Evolutionary conservation across 2,113 vertebrate genomes (phyloP).

Genomic region (Desmodus rotundus): DNA sequence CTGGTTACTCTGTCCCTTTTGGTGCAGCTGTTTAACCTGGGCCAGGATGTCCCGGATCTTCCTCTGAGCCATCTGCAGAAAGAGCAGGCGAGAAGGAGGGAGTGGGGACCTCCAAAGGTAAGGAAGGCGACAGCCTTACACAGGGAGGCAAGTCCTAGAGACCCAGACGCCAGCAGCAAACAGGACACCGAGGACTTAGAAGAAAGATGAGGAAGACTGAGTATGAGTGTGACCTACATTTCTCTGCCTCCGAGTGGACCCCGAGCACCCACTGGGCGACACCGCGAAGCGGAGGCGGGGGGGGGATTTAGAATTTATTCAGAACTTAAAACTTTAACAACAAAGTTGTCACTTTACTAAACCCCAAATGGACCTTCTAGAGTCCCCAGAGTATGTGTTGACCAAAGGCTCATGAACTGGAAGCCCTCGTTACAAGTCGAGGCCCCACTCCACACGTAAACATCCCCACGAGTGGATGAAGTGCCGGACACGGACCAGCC

Average conservation of each 20-base stretch:
- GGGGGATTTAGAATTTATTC: neutral
- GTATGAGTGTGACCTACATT: rapidly evolving
- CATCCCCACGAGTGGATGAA: neutral
- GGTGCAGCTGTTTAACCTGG: conserved; percentile 92
- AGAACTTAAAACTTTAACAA: neutral
- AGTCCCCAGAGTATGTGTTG: neutral
- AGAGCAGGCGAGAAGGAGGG: neutral
- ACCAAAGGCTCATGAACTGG: neutral
- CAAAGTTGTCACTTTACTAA: neutral
- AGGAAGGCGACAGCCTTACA: neutral
- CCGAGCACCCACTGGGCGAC: neutral
- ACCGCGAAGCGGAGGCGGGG: too few relatives aligned
- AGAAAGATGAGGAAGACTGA: neutral
- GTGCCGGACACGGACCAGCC: too few relatives aligned
- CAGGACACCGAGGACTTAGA: neutral
- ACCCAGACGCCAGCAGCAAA: neutral
- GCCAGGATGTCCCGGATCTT: conserved; percentile 97
- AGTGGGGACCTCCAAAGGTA: neutral
- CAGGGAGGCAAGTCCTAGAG: rapidly evolving
- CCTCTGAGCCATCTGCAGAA: conserved; percentile 91
- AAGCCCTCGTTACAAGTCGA: neutral
- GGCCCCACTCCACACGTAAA: neutral
- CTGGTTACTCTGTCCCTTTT: conserved; percentile 89
- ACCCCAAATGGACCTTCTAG: neutral
- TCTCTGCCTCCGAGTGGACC: neutral